A percentile compares a stretch with the other conserved stretches of the same genome.
These are phyloP conservation scores for Planiliza haematocheilus DNA, from an alignment of 2,113 vertebrate species.

Conservation along the genomic window DNA sequence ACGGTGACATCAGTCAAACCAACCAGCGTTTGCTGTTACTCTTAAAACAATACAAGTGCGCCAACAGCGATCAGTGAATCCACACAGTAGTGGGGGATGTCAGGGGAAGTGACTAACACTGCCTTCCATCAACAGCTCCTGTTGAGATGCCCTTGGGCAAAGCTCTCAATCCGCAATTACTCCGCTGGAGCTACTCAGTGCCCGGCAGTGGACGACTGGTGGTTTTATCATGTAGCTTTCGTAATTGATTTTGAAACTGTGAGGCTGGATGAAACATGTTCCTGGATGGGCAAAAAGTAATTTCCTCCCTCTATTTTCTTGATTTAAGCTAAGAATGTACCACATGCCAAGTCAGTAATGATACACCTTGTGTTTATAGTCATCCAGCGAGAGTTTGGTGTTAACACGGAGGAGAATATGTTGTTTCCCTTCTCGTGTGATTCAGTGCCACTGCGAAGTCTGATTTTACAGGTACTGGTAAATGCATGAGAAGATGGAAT, in stretches of 20 bases:
- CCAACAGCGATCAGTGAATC: conserved; percentile 28
- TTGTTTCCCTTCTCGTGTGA: not conserved
- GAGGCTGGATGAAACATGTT: no score
- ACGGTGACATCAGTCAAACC: not conserved
- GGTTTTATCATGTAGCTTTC: conserved; percentile 24
- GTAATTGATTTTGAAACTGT: not conserved
- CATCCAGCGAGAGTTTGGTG: no score
- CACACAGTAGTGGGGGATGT: conserved; percentile 17
- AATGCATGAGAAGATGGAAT: conserved; percentile 23
- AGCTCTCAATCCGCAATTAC: conserved; percentile 62
- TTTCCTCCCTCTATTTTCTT: not conserved
- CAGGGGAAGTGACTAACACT: conserved; percentile 39
- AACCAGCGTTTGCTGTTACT: no score
- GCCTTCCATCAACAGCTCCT: conserved; percentile 51
- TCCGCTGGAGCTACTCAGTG: conserved; percentile 41
- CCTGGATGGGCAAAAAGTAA: not conserved
- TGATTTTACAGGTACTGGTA: not conserved
- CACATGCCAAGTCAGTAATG: no score
- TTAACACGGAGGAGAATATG: no score
- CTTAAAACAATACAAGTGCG: not conserved
- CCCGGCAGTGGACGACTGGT: conserved; percentile 4
- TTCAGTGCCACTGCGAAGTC: not conserved
- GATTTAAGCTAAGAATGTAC: not conserved
- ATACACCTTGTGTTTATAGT: no score
- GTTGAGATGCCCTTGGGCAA: conserved; percentile 56